Evolutionary conservation across 2,797 vertebrate species (phyloP), one percentile per base, ranked within the genome.

Genomic region (Anableps anableps): DNA sequence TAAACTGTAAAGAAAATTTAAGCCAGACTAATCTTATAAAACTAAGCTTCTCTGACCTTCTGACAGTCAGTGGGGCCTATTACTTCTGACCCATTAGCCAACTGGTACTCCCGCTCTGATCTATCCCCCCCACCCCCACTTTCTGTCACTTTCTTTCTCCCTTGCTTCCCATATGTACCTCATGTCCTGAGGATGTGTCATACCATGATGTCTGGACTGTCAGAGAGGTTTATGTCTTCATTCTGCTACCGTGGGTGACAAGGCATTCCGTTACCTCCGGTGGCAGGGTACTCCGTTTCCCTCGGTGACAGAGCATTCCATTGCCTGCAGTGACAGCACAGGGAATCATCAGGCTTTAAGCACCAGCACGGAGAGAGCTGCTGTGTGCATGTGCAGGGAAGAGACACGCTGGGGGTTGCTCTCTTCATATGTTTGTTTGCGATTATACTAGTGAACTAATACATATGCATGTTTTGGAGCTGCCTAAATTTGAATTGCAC

Each of bases 61-160:
- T 82, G 80, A 84, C 83, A 87, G 85, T 84, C 90, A 92, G 90
- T 91, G 88, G 91, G 91, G 90, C 93, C 83, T 85, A 90, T 94
- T 90, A 93, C 81, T 91, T 94, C 91, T 91, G 89, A 88, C 77
- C 84, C 91, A 92, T 90, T 94, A 91, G 86, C 80, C 87, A 89
- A 88, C 92, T 91, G 92, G 93, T 92, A 74, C 88, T 86, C 68
- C 73, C 80, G 77, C 80, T 88, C 87, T 62, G 72, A 85, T 91
- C 85, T 86, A 75, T 75, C 92, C 84, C 60, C 29, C 48, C 51
- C 41, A 23, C 75, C 72, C 73, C 14, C 34, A 16, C 77, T 64
- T 75, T 68, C 68, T 76, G 79, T 82, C 77, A 78, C 77, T 76
- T 76, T 80, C 83, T 86, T 36, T 80, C 80, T 60, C 45, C 53